Evolutionary conservation across 2,888 invertebrate species (phyloP), one percentile per base, ranked within the genome.

Genomic region (Megaustenia siamemsis): DNA sequence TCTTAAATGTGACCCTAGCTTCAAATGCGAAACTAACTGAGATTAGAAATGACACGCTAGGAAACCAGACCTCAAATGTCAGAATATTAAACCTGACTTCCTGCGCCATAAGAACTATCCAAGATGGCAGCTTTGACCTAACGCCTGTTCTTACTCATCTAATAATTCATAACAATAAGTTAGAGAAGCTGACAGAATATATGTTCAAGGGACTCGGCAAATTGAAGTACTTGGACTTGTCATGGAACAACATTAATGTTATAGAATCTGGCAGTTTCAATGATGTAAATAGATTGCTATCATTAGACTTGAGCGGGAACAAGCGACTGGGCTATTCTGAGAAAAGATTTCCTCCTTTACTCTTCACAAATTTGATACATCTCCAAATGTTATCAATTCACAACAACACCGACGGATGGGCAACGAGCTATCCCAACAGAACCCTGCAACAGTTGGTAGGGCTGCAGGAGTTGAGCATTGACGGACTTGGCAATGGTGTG

Each of bases 231-330:
- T 43, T 79, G 32, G 66, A 79, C 38, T 1, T 79, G 45, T 79
- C 78, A 66, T 21, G 18, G 4, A 79, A 79, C 28, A 0, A 5
- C 1, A 79, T 79, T 35, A 0, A 40, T 15, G 32, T 3, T 18
- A 63, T 79, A 43, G 66, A 79, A 66, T 5, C 32, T 2, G 78
- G 78, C 28, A 38, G 45, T 45, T 66, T 79, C 21, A 32, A 66
- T 12, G 12, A 40, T 21, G 1, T 66, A 18, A 43, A 10, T 28
- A 40, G 18, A 0, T n/a, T 79, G 28, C 12, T 4, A 43, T 21
- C 24, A 32, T 40, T 78, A 63, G 63, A 78, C 63, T 63, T 78
- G 43, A 63, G 63, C 43, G 12, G 21, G 1, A 78, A 78, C 43
- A 60, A 40, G 43, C 24, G 24, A 10, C 32, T 78, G 10, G 63